Evolutionary conservation across 2,113 vertebrate species (phyloP).

Genomic region (Falco punctatus): DNA sequence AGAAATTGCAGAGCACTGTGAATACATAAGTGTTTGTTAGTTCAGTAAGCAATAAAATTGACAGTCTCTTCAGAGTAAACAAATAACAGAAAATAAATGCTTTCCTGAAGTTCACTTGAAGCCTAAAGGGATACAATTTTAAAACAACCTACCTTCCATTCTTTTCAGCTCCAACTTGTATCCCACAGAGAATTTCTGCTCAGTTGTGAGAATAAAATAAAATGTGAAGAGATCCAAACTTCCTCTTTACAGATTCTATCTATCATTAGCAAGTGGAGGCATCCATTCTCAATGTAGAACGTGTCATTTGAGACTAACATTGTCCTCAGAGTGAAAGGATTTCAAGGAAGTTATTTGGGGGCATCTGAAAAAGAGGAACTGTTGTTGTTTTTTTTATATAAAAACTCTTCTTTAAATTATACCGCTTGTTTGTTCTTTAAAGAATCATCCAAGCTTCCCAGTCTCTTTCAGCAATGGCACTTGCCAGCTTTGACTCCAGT

Average conservation of each 20-base stretch:
- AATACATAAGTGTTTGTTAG: neutral
- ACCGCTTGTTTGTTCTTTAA: neutral
- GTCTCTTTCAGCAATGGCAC: neutral
- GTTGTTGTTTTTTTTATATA: neutral
- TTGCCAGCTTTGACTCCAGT: neutral
- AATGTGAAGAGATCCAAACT: neutral
- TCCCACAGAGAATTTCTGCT: neutral
- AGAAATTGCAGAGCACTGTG: neutral
- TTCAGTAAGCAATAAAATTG: neutral
- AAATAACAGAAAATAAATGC: constrained; percentile 4
- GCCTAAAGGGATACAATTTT: neutral
- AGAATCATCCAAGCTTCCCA: neutral
- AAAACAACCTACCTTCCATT: neutral
- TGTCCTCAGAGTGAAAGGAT: neutral
- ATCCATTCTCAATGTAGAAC: neutral
- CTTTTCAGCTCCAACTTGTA: neutral
- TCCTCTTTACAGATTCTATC: neutral
- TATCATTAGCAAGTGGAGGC: neutral
- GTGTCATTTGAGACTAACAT: neutral
- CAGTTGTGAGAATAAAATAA: neutral
- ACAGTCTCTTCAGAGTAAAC: neutral
- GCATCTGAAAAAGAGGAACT: neutral
- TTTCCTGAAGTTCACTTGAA: constrained; percentile 31
- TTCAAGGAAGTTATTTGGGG: neutral
- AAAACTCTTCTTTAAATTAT: neutral